Evolutionary conservation across 2,113 vertebrate genomes (phyloP), one percentile per base, ranked within the genome.

Genomic region (Amphiprion ocellaris): DNA sequence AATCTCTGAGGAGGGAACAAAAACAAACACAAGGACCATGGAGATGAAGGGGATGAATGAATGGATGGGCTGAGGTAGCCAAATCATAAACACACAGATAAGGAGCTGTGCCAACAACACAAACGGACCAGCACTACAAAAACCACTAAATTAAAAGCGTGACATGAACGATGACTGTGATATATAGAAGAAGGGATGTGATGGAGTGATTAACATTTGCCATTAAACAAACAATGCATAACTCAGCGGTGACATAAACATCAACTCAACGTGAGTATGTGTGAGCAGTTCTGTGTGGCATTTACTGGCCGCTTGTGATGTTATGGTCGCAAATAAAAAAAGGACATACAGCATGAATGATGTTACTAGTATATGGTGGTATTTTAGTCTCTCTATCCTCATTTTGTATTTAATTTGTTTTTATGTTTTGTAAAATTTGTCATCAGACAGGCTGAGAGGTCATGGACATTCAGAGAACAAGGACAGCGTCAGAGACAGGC

Each of bases 1-100:
- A 96, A 90, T 90, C 93, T 94, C 96, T 97, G 93, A 90, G 91
- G 92, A 88, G 80, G 88, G 73, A 85, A 90, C 75, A 83, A 89
- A 92, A 87, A 84, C 83, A 91, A 87, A 89, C 74, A 89, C 90
- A 91, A 83, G 85, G 81, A 89, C 79, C 70, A 86, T 87, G 89
- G 85, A 54, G 65, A 89, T 91, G 93, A 84, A 83, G 81, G 89
- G 85, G 78, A 84, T 90, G 81, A 69, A 89, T 41, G 70, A 60
- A 92, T 65, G 68, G 53, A 82, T 77, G 77, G 63, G 84, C 21
- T 11, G 72, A 85, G 12, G 49, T 47, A 65, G 44, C 52, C 28
- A 90, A 93, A 90, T 71, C 46, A 90, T 53, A 90, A 85, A 84
- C 17, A 67, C 49, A 84, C 11, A 76, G 39, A 60, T 72, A 81